Percentiles rank a stretch among this genome's conserved stretches.
phyloP scores from a whole-genome alignment of 2,888 invertebrate species.

The Drosophila colorata region DNA sequence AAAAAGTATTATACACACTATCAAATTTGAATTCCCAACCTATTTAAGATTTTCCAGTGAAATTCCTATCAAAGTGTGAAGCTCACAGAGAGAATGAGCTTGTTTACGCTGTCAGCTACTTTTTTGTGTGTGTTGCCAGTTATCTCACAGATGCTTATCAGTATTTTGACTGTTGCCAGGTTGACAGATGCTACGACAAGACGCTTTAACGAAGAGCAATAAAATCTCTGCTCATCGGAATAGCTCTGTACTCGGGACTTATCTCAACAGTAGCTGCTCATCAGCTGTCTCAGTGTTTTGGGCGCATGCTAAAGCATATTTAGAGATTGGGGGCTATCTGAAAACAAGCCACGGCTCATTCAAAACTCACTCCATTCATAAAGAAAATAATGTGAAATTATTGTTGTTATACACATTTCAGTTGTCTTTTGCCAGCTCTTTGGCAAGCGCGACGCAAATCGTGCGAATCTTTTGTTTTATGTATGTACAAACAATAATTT shows the following conservation, averaged over 20 bases:
- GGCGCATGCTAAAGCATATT: conserved; percentile 10
- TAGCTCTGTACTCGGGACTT: conserved; percentile 5
- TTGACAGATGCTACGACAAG: conserved; percentile 24
- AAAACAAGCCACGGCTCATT: conserved; percentile 24
- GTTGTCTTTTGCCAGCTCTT: conserved; percentile 21
- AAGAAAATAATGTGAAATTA: conserved; percentile 63
- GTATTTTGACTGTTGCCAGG: conserved; percentile 17
- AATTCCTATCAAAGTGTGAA: neutral
- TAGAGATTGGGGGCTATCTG: conserved; percentile 12
- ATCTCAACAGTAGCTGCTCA: conserved; percentile 33
- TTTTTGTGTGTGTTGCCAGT: neutral
- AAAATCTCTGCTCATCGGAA: conserved; percentile 12
- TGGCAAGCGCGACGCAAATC: conserved; percentile 62
- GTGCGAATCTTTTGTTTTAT: conserved; percentile 62
- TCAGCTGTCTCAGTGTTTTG: conserved; percentile 10
- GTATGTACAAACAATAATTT: conserved; percentile 61
- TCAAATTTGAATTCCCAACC: too few species aligned
- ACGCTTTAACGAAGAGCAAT: neutral
- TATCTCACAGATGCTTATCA: conserved; percentile 44
- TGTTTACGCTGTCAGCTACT: neutral
- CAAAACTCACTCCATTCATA: conserved; percentile 45
- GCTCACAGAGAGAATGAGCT: too few species aligned
- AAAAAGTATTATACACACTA: too few species aligned
- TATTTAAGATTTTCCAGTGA: neutral
- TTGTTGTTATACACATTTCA: conserved; percentile 33